Percentiles rank a stretch among this genome's conserved stretches.
Conservation (phyloP, 2,797 vertebrate species). For the Hirundo rustica region DNA sequence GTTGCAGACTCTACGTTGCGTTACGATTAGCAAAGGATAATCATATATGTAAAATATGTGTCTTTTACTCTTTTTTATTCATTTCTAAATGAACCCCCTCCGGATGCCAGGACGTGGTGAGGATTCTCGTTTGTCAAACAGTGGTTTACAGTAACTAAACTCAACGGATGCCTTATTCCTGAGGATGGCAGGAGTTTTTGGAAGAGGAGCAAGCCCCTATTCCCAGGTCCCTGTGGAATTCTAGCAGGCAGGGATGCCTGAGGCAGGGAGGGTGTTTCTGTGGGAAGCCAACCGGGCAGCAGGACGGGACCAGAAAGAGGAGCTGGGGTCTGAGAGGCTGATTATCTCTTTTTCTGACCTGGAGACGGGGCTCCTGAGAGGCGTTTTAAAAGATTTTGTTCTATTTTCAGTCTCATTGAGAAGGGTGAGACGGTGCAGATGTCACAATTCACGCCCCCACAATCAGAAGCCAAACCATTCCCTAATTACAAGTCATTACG, state of each 20-base stretch:
- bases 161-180: conserved; percentile 54
- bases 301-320: background rate
- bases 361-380: background rate
- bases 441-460: background rate
- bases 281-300: background rate
- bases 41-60: background rate
- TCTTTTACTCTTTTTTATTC: conserved; percentile 29
- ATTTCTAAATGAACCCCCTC: conserved; percentile 14
- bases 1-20: background rate
- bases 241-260: background rate
- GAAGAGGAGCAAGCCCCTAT: background rate
- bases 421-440: background rate
- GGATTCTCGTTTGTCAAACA: background rate
- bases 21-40: background rate
- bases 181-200: background rate
- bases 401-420: background rate
- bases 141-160: conserved; percentile 29
- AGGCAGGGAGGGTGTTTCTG: background rate
- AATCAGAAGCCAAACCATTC: background rate
- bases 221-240: background rate
- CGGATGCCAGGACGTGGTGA: background rate
- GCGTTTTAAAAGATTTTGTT: background rate
- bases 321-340: background rate
- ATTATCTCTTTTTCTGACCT: background rate
- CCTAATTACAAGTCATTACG: background rate